These are phyloP conservation scores for Myrmecophaga tridactyla DNA, from an alignment of 2,113 vertebrate genomes.

Conservation along the genomic window DNA sequence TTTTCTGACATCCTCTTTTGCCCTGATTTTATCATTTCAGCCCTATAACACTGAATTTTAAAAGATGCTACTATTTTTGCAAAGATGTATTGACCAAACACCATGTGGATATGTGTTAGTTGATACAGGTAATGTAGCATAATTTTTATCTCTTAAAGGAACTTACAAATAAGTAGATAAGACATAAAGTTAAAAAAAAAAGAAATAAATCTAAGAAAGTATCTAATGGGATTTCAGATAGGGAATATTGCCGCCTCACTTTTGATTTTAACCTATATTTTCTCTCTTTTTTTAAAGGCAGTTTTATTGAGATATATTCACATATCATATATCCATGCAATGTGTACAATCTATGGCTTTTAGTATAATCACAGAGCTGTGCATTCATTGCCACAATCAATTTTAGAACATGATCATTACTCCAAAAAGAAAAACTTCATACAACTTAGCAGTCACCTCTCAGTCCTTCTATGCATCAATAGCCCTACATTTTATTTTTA, in stretches of 20 bases:
- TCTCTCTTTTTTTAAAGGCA: neutral
- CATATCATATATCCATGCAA: too few species aligned
- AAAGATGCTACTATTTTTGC: neutral
- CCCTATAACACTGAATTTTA: neutral
- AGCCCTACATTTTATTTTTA: too few species aligned
- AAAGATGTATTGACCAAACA: neutral
- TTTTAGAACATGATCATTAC: too few species aligned
- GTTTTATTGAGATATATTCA: too few species aligned
- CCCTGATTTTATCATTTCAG: neutral
- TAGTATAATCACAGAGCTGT: too few species aligned
- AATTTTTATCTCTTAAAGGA: neutral
- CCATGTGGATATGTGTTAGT: neutral
- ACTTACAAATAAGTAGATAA: neutral
- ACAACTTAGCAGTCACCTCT: too few species aligned
- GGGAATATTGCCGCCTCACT: neutral
- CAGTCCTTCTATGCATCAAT: too few species aligned
- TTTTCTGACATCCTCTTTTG: neutral
- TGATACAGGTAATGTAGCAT: neutral
- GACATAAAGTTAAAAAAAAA: neutral
- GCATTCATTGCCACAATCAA: too few species aligned
- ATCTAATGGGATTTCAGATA: neutral
- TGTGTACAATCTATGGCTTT: too few species aligned
- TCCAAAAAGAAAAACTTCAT: too few species aligned
- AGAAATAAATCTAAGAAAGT: neutral
- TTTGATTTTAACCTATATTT: neutral